These are phyloP conservation scores for Podarcis raffonei DNA, from an alignment of 2,113 vertebrate species.

Conservation along the genomic window DNA sequence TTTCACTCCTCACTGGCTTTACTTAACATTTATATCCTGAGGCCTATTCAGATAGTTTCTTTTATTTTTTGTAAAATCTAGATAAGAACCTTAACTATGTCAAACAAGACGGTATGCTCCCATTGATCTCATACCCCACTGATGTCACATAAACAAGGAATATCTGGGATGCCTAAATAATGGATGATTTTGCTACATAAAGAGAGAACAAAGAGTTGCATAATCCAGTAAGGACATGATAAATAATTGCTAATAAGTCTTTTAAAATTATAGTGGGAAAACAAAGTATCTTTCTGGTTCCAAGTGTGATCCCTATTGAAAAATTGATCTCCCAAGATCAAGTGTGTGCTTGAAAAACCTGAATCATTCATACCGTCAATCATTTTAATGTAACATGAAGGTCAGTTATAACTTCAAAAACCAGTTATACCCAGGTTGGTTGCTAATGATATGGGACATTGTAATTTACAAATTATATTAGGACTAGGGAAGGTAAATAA, in stretches of 20 bases:
- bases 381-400: conserved; percentile 50
- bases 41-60: too few species aligned
- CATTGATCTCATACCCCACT: not conserved
- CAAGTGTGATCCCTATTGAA: conserved; percentile 5
- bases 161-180: not conserved
- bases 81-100: not conserved
- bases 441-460: not conserved
- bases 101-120: not conserved
- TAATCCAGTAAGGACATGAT: not conserved
- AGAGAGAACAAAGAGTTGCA: not conserved
- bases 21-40: too few species aligned
- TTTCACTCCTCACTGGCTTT: too few species aligned
- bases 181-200: not conserved
- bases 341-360: not conserved
- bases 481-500: too few species aligned
- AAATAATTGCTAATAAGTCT: not conserved
- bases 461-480: not conserved
- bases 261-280: not conserved
- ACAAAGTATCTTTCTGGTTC: conserved; percentile 31
- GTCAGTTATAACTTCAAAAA: not conserved
- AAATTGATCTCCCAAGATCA: conserved; percentile 45
- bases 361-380: conserved; percentile 46
- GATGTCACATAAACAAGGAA: not conserved
- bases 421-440: not conserved
- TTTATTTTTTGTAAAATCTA: not conserved